Evolutionary conservation across 2,113 vertebrate species (phyloP).

Genomic region (Pteropus alecto): DNA sequence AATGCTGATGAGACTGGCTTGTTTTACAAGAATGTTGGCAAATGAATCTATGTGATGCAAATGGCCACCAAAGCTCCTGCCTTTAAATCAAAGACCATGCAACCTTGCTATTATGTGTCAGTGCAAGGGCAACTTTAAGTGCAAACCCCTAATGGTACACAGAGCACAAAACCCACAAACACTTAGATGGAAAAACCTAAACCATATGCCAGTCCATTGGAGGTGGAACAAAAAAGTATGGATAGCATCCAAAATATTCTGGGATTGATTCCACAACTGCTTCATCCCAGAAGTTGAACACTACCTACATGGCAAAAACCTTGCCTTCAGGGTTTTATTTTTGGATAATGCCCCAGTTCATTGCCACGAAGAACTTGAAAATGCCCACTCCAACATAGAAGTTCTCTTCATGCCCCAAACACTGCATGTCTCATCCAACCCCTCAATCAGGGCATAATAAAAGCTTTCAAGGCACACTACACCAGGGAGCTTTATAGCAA

Average conservation of each 20-base stretch:
- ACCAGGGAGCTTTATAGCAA: neutral
- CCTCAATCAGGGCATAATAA: neutral
- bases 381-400: neutral
- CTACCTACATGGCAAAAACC: neutral
- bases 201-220: neutral
- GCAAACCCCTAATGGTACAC: neutral
- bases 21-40: neutral
- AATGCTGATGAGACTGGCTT: neutral
- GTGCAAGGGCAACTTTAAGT: neutral
- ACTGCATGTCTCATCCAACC: neutral
- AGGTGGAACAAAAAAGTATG: neutral
- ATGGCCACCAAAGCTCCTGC: neutral
- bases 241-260: neutral
- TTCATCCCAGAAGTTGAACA: neutral
- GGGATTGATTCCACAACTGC: neutral
- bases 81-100: neutral
- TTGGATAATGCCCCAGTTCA: neutral
- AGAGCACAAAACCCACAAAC: neutral
- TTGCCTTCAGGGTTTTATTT: neutral
- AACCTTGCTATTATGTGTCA: neutral
- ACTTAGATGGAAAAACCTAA: neutral
- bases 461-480: neutral
- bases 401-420: neutral
- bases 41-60: neutral
- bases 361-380: slow-evolving; percentile 1